phyloP scores from a whole-genome alignment of 2,797 vertebrate species.

The Anguilla pacifica region DNA sequence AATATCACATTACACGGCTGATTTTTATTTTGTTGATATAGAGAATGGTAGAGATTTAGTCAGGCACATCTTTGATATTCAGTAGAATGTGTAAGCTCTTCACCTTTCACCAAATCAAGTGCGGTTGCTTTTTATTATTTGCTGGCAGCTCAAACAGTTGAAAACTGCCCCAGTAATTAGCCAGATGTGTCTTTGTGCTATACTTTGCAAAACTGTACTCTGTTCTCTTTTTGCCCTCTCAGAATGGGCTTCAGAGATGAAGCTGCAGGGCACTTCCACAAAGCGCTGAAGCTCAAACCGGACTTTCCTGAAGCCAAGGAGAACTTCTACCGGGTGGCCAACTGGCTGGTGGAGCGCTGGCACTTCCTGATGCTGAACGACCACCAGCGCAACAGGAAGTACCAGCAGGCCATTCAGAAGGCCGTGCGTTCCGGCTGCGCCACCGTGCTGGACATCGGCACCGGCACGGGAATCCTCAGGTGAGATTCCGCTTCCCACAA shows the following conservation, averaged over 20 bases:
- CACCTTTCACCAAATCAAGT: neutral
- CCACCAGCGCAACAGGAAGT: slow-evolving; percentile 81
- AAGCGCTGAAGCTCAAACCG: slow-evolving; percentile 91
- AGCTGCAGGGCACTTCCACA: slow-evolving; percentile 94
- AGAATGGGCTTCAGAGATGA: slow-evolving; percentile 97
- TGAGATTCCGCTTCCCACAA: slow-evolving; percentile 57
- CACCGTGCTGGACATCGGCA: slow-evolving; percentile 92
- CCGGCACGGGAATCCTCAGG: slow-evolving; percentile 96
- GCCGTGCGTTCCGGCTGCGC: slow-evolving; percentile 82
- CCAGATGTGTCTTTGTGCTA: neutral
- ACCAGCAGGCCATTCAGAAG: slow-evolving; percentile 87
- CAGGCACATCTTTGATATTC: neutral
- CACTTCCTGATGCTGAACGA: slow-evolving; percentile 99
- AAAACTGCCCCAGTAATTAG: neutral
- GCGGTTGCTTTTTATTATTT: neutral
- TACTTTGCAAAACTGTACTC: neutral
- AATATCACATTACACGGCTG: too few relatives aligned
- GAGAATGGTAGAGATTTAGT: neutral
- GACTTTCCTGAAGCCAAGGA: slow-evolving; percentile 90
- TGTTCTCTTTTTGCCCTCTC: slow-evolving; percentile 35
- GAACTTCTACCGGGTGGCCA: slow-evolving; percentile 95
- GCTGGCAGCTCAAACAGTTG: neutral
- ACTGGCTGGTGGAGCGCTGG: slow-evolving; percentile 98
- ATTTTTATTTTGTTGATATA: neutral
- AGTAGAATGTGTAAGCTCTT: neutral